Evolutionary conservation across 2,797 vertebrate genomes (phyloP), one percentile per base, ranked within the genome.

Genomic region (Amblyraja radiata): DNA sequence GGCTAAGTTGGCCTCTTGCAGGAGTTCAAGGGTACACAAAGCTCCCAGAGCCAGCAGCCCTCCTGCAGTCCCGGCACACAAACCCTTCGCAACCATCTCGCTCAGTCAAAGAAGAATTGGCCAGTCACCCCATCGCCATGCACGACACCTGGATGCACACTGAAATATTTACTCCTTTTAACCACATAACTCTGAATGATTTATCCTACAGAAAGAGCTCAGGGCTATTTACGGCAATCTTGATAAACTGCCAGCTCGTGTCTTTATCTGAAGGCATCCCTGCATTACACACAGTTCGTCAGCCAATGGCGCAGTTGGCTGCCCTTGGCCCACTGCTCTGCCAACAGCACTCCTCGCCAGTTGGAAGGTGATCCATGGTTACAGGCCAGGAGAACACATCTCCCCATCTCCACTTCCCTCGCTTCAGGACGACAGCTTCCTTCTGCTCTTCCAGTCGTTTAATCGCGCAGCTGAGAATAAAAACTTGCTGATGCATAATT

Each of bases 1-100:
- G 84, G n/a, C n/a, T 88, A n/a, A 16, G 63, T 36, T 68, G n/a
- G 84, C 61, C 84, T 88, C 14, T 68, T 88, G n/a, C 61, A 88
- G 18, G 65, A 21, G n/a, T 68, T 88, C 84, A 88, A 63, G n/a
- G 84, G 84, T 88, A n/a, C 54, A 61, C 14, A 68, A 88, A 68
- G 84, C 65, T 68, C 84, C n/a, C 63, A 88, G n/a, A 63, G 14
- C 84, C 65, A 65, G 61, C 65, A 36, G 84, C 36, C 23, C 61
- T 68, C 61, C 63, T 65, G 61, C 63, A 21, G n/a, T 68, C 61
- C n/a, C 18, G 8, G 68, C 68, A n/a, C 65, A 88, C 36, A 65
- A 16, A 2, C 58, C 83, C 32, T n/a, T 8, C 61, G 14, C 13
- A 68, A n/a, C n/a, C 63, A 88, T 32, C 61, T 88, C 36, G 18